A percentile compares a stretch with the other conserved stretches of the same genome.
These are phyloP conservation scores for human (Homo sapiens) DNA, from an alignment of 2,113 vertebrate genomes.

Conservation along the genomic window DNA sequence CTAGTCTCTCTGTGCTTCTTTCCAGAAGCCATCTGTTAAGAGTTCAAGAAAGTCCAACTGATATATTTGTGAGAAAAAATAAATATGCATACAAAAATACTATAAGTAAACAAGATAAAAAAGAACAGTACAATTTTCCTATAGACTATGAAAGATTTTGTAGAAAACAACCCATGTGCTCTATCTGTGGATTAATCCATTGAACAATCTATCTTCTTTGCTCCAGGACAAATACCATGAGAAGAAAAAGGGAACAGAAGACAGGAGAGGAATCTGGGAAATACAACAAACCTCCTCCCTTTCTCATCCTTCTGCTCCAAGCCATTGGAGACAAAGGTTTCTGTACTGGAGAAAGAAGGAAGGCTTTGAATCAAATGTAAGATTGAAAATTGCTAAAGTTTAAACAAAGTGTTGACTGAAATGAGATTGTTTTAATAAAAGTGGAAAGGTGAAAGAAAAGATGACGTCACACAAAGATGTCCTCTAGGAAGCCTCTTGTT, in stretches of 20 bases:
- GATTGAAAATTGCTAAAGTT: background rate
- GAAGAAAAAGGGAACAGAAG: background rate
- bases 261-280: background rate
- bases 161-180: background rate
- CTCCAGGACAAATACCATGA: background rate
- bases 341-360: background rate
- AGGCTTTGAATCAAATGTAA: background rate
- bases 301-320: background rate
- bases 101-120: background rate
- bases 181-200: background rate
- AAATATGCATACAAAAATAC: background rate
- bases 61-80: background rate
- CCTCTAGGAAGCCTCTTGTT: background rate
- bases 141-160: background rate
- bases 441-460: background rate
- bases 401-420: background rate
- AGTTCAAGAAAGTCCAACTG: background rate
- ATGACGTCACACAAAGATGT: background rate
- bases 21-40: background rate
- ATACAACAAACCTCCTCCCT: background rate
- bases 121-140: background rate
- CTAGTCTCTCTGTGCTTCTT: rapidly evolving
- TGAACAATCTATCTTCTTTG: background rate
- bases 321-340: background rate
- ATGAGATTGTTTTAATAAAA: background rate